Evolutionary conservation across 2,113 vertebrate species (phyloP), one percentile per base, ranked within the genome.

Genomic region (Atherinomorus stipes): DNA sequence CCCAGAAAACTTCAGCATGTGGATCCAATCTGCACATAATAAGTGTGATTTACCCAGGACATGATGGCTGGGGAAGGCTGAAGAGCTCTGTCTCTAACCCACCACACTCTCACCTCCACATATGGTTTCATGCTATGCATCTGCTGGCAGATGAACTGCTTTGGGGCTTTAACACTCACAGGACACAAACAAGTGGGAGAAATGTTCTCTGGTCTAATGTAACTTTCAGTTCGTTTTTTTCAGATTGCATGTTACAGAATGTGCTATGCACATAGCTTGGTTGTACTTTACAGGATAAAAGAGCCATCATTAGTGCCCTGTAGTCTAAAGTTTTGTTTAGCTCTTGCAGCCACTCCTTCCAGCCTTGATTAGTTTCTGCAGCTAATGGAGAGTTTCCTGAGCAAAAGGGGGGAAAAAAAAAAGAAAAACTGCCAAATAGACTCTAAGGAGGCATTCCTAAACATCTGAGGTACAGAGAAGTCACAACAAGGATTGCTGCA

Each of bases 341-440:
- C 65, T 77, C 62, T 80, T 50, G 65, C 71, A 79, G 63, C 78
- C 79, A 70, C 75, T 83, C 81, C 81, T 62, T 80, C 64, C 42
- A 50, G 61, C 74, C 84, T 82, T 86, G 86, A 91, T 93, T 89
- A 92, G 81, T 58, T 76, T 69, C 58, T 85, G 70, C 57, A 74
- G 56, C 81, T 92, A 93, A 93, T 92, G 89, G 87, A 85, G 85
- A 88, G 78, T 87, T 93, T 94, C 89, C 93, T 94, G 90, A 85
- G 60, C 65, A 84, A 80, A 91, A 78, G 62, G 76, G 23, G 62
- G 53, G 49, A 61, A 78, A 50, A 63, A 64, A 12, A 21, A 19
- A 47, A 26, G 51, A 22, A 40, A 67, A 8, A 8, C 5, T 34
- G 31, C 59, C 67, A 84, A 79, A 84, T 71, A 89, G 91, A 90